Conservation (phyloP, 2,797 vertebrate genomes). For the Myotis daubentonii region DNA sequence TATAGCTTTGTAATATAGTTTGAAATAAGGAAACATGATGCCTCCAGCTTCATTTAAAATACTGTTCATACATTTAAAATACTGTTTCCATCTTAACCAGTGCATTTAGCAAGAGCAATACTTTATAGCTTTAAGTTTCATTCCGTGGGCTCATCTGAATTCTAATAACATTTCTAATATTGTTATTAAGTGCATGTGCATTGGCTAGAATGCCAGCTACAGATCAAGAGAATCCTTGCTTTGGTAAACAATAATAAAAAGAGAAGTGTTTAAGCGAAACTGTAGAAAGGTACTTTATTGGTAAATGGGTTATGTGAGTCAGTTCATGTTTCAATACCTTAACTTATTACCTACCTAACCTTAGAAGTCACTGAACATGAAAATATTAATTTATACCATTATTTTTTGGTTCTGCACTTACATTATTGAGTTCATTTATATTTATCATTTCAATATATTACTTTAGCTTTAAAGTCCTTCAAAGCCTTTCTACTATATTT, state of each 20-base stretch:
- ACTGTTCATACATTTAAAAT: not conserved
- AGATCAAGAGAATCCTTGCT: slow-evolving; percentile 20
- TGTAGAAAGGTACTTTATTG: slow-evolving; percentile 35
- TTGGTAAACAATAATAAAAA: slow-evolving; percentile 3
- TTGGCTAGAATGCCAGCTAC: not conserved
- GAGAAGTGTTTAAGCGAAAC: not conserved
- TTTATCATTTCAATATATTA: slow-evolving; percentile 6
- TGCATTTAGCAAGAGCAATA: not conserved
- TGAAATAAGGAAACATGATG: not conserved
- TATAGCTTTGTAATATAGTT: not conserved
- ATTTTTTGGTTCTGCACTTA: not conserved
- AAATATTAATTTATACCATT: slow-evolving; percentile 7
- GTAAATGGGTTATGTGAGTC: slow-evolving; percentile 11
- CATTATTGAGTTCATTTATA: not conserved
- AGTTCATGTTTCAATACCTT: not conserved
- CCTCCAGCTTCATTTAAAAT: not conserved
- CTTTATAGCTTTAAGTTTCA: slow-evolving; percentile 26
- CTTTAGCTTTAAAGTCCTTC: slow-evolving; percentile 31
- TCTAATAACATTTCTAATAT: slow-evolving; percentile 38
- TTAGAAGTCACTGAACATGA: not conserved
- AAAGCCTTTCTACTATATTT: not conserved
- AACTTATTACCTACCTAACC: not conserved
- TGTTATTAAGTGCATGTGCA: not conserved
- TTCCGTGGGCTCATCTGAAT: not conserved
- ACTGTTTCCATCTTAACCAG: not conserved